Conservation (phyloP, 2,888 invertebrate species). For the Clepsis dumicolana region DNA sequence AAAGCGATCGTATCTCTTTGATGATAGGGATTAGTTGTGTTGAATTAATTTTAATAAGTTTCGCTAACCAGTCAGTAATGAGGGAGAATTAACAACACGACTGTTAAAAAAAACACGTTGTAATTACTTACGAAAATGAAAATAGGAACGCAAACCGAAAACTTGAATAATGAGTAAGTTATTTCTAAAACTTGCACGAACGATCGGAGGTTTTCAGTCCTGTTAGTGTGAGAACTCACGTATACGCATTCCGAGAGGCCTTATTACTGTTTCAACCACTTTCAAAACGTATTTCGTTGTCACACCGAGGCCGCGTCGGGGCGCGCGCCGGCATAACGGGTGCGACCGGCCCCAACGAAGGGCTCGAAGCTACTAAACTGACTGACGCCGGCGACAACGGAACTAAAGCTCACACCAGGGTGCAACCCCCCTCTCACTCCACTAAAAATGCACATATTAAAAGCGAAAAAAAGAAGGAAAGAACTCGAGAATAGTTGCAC, state of each 20-base stretch:
- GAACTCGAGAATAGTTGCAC: slow-evolving; percentile 68
- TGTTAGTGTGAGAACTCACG: slow-evolving; percentile 32
- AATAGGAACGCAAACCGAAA: not conserved
- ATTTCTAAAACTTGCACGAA: slow-evolving; percentile 20
- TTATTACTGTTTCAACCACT: slow-evolving; percentile 39
- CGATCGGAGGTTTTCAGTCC: slow-evolving; percentile 36
- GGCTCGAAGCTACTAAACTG: slow-evolving; percentile 68
- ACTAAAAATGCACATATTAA: slow-evolving; percentile 77
- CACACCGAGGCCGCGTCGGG: slow-evolving; percentile 25
- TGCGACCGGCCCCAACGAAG: slow-evolving; percentile 71
- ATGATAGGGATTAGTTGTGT: slow-evolving; percentile 33
- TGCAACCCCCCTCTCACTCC: slow-evolving; percentile 64
- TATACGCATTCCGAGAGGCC: slow-evolving; percentile 24
- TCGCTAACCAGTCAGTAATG: slow-evolving; percentile 14
- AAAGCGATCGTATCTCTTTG: slow-evolving; percentile 38
- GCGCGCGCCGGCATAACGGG: slow-evolving; percentile 37
- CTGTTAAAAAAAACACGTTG: slow-evolving; percentile 16
- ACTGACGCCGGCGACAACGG: slow-evolving; percentile 53
- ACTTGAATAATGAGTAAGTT: not conserved
- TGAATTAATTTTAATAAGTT: slow-evolving; percentile 36
- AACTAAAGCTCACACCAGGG: slow-evolving; percentile 63
- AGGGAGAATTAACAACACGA: slow-evolving; percentile 17
- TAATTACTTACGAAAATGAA: slow-evolving; percentile 23
- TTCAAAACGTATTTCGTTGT: slow-evolving; percentile 44
- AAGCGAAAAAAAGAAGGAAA: slow-evolving; percentile 71